Conservation (phyloP, 1,140 invertebrate species). For the Daktulosphaira vitifoliae region DNA sequence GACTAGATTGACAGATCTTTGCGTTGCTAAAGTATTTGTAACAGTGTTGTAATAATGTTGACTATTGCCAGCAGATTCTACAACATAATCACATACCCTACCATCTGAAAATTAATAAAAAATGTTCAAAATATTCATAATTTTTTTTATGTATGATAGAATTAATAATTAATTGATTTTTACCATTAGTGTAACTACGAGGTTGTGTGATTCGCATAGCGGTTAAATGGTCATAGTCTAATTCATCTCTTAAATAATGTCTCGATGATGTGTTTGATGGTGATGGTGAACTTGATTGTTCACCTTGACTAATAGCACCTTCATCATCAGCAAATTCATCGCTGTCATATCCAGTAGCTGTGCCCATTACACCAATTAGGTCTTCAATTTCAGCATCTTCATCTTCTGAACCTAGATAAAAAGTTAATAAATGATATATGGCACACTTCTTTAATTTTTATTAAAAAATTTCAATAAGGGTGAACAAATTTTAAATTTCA, state of each 20-base stretch:
- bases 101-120: slow-evolving; percentile 28
- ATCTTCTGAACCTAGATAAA: slow-evolving; percentile 18
- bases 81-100: slow-evolving; percentile 35
- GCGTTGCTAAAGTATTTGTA: slow-evolving; percentile 23
- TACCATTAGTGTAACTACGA: slow-evolving; percentile 32
- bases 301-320: slow-evolving; percentile 49
- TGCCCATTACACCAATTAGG: slow-evolving; percentile 34
- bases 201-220: slow-evolving; percentile 28
- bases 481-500: no score
- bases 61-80: slow-evolving; percentile 26
- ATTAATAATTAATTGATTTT: not conserved
- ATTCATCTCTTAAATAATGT: slow-evolving; percentile 31
- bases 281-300: slow-evolving; percentile 28
- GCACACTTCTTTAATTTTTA: no score
- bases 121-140: not conserved
- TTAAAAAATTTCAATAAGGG: no score
- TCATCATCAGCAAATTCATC: slow-evolving; percentile 61
- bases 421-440: no score
- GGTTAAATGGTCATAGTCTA: slow-evolving; percentile 27
- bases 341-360: slow-evolving; percentile 46
- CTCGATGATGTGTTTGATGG: slow-evolving; percentile 25
- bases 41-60: slow-evolving; percentile 31
- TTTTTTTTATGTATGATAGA: no score
- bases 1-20: slow-evolving; percentile 25
- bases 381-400: slow-evolving; percentile 30